Base-by-base conservation (phyloP, 2,888 invertebrate species). In the Agrochola lychnidis region DNA sequence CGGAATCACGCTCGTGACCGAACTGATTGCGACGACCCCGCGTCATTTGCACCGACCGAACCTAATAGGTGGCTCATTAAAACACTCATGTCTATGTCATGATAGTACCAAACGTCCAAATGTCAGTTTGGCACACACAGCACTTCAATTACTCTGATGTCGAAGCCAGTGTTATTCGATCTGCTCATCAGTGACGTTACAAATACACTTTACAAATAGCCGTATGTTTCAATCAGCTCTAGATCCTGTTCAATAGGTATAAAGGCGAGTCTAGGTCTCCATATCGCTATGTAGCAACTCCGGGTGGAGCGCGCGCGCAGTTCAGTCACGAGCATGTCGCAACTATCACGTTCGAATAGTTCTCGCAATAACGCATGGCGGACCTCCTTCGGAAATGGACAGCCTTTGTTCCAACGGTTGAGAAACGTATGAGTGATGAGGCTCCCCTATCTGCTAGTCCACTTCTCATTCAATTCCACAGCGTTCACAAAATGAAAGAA, bases 321-420 rank as follows among this genome's bases (percentile, higher is more conserved):
- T 78, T 82, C 83, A 90, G 93, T 93, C 94, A 94, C 94, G 94
- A 94, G 73, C 79, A 81, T 94, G 92, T 92, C 88, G 93, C 91
- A 94, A 89, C 80, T 76, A 85, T 85, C 84, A 87, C 88, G 84
- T 87, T 87, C 83, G 87, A 88, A 85, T 78, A 80, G 87, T 80
- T 89, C 89, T 89, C 86, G 89, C 91, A 91, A 91, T 87, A 88
- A 84, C 85, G 87, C 89, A 84, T 88, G 87, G 89, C 85, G 76
- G 83, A 86, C 90, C 89, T 88, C 90, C 89, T 89, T 93, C 88
- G 89, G 89, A 91, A 90, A 90, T 83, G 87, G 88, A 88, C 90
- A 87, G 88, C 85, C 91, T 93, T 93, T 93, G 91, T 92, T 91
- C 89, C 82, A 89, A 81, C 68, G 19, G 74, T 89, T 88, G 79